Conservation (phyloP, 2,797 vertebrate species). For the Heteromormyrus szaboi region DNA sequence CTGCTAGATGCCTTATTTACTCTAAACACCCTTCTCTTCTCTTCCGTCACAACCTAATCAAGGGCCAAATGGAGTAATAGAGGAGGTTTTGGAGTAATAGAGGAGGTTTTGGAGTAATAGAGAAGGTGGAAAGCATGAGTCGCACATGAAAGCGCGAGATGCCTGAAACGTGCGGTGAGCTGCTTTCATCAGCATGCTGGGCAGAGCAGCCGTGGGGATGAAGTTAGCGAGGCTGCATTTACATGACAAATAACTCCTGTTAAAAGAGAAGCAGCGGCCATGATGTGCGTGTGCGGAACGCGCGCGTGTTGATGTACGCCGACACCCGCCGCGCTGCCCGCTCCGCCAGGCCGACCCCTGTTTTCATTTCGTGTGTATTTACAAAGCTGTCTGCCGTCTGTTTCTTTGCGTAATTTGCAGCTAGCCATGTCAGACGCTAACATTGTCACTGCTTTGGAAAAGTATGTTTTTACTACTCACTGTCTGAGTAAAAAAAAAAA, state of each 20-base stretch:
- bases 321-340: background rate
- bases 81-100: background rate
- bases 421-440: background rate
- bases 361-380: background rate
- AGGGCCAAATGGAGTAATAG: slow-evolving; percentile 1
- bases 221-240: background rate
- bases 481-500: background rate
- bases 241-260: background rate
- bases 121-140: background rate
- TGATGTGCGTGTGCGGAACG: no score
- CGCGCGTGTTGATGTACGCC: no score
- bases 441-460: background rate
- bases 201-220: background rate
- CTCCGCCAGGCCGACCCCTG: background rate
- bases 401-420: background rate
- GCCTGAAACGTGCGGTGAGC: background rate
- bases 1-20: background rate
- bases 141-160: background rate
- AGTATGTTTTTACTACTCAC: background rate
- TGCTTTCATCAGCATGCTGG: background rate
- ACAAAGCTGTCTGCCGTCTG: background rate
- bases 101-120: no score
- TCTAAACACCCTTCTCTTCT: background rate
- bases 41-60: background rate
- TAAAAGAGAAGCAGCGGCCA: background rate